Evolutionary conservation across 2,888 invertebrate genomes (phyloP), one percentile per base, ranked within the genome.

Genomic region (Hybos culiciformis): DNA sequence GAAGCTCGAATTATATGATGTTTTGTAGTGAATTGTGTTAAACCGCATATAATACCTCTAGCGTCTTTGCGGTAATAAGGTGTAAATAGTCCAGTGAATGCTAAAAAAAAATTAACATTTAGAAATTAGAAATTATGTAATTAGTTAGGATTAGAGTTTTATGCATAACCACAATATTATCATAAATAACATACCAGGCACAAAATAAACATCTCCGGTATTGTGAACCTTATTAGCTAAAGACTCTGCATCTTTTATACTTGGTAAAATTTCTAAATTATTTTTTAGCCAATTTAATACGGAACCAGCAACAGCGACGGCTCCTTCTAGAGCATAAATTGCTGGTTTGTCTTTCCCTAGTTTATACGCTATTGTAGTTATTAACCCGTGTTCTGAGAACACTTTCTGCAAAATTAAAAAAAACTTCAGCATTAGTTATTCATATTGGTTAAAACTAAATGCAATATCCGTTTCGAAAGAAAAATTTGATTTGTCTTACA

Each of bases 21-120:
- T 63, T 87, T 90, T 0, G 83, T 90, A 0, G 93, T 91, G 59
- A 85, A 92, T 47, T 91, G 87, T 2, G 93, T 92, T 47, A 97
- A 68, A 0, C 96, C 96, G 59, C 93, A 93, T 49, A 96, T 86
- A 12, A 90, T 80, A 44, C 92, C 93, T 61, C 93, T 74, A 1
- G 98, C 98, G 63, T 94, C 92, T 57, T 90, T 84, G 58, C 93
- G 77, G 97, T 97, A 99, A 60, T 97, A 92, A 0, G 98, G 98
- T 42, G 97, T 96, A 66, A 91, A 97, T 0, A 98, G 69, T 0
- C 97, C 98, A 37, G 85, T 88, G 63, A 98, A 96, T 0, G 96
- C 96, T 0, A n/a, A n/a, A n/a, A n/a, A n/a, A n/a, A n/a, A n/a
- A n/a, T n/a, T n/a, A n/a, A n/a, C n/a, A n/a, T n/a, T n/a, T n/a